These are phyloP conservation scores for Tachysurus fulvidraco DNA, from an alignment of 2,113 vertebrate species.

Conservation along the genomic window DNA sequence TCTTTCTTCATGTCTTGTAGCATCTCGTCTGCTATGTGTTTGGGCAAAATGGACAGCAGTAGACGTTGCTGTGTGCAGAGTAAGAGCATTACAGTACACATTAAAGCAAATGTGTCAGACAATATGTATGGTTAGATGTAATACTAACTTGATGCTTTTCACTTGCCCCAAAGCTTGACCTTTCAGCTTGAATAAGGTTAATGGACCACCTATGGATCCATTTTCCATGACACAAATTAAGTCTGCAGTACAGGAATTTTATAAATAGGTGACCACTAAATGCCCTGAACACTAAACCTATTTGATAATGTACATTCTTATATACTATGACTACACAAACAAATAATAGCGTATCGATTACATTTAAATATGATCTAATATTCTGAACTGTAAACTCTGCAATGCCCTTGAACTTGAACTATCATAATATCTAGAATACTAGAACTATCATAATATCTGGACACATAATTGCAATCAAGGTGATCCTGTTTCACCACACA, in stretches of 20 bases:
- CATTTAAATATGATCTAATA: too few species aligned
- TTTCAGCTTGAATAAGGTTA: not conserved
- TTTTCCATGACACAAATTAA: not conserved
- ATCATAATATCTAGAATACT: not conserved
- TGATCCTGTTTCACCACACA: conserved; percentile 4
- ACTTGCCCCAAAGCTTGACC: not conserved
- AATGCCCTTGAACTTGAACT: not conserved
- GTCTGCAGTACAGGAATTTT: not conserved
- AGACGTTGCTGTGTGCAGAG: conserved; percentile 80
- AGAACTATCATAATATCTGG: conserved; percentile 1
- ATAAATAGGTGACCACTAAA: not conserved
- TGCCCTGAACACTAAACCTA: not conserved
- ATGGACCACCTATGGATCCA: not conserved
- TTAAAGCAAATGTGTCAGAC: not conserved
- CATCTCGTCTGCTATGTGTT: conserved; percentile 97
- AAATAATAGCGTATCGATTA: too few species aligned
- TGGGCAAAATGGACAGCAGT: conserved; percentile 94
- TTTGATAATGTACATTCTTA: not conserved
- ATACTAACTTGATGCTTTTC: not conserved
- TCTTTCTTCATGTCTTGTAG: conserved; percentile 98
- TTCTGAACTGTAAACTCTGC: too few species aligned
- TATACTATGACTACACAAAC: not conserved
- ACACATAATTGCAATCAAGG: conserved; percentile 22
- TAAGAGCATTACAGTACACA: not conserved
- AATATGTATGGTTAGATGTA: not conserved